Evolutionary conservation across 2,888 invertebrate genomes (phyloP).

Genomic region (Drosophila paramelanica): DNA sequence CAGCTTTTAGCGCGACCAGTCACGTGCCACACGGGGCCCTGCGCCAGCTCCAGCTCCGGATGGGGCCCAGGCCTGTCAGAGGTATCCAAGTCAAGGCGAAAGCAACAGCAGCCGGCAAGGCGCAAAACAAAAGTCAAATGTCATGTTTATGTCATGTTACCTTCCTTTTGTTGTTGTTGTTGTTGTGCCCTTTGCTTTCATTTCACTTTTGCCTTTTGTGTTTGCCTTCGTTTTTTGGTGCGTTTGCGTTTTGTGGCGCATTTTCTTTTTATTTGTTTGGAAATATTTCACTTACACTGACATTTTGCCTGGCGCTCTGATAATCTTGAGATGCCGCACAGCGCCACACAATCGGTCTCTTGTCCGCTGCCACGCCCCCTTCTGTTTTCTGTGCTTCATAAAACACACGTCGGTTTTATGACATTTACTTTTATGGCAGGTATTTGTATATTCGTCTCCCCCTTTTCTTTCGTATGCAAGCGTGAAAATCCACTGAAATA

Average conservation of each 20-base stretch:
- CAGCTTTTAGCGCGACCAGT: slow-evolving; percentile 60
- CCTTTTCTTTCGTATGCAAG: slow-evolving; percentile 43
- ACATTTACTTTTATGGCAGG: slow-evolving; percentile 78
- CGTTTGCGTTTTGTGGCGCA: slow-evolving; percentile 34
- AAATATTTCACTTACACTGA: slow-evolving; percentile 76
- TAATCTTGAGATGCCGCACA: slow-evolving; percentile 50
- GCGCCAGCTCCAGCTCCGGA: slow-evolving; percentile 3
- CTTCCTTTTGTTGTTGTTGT: slow-evolving; percentile 36
- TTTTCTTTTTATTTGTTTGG: slow-evolving; percentile 72
- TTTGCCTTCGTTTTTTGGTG: slow-evolving; percentile 44
- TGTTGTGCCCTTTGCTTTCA: slow-evolving; percentile 45
- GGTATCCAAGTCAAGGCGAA: slow-evolving; percentile 35
- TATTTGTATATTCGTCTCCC: slow-evolving; percentile 50
- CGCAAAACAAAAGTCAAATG: slow-evolving; percentile 75
- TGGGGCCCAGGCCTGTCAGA: slow-evolving; percentile 30
- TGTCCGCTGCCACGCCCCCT: not conserved
- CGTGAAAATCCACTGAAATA: slow-evolving; percentile 69
- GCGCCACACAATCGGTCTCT: not conserved
- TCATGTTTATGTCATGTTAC: slow-evolving; percentile 80
- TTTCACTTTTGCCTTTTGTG: slow-evolving; percentile 63
- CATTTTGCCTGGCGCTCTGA: slow-evolving; percentile 55
- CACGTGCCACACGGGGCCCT: slow-evolving; percentile 55
- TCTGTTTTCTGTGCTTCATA: not conserved
- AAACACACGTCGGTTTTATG: slow-evolving; percentile 66
- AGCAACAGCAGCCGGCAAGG: slow-evolving; percentile 17